Conservation (phyloP, 2,888 invertebrate species). For the Spisula solida region DNA sequence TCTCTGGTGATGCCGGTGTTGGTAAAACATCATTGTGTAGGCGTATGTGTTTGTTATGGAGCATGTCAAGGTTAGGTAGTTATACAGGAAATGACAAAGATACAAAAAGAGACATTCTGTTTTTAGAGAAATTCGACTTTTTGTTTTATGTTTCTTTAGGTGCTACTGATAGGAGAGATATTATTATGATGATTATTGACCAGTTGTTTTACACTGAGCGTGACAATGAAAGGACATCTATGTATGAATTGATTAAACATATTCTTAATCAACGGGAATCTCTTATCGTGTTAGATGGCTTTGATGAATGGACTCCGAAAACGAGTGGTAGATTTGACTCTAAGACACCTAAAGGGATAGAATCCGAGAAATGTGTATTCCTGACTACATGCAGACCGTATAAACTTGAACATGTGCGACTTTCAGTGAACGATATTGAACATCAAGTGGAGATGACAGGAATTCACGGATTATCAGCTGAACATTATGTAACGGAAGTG, state of each 20-base stretch:
- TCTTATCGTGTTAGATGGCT: background rate
- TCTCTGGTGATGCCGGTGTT: background rate
- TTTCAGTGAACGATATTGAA: background rate
- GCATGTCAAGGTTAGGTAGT: background rate
- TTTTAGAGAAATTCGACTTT: background rate
- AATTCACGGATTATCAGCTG: background rate
- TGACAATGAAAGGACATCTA: background rate
- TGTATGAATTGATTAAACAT: background rate
- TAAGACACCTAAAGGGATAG: background rate
- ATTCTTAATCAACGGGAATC: background rate
- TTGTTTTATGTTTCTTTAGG: background rate
- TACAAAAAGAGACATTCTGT: background rate
- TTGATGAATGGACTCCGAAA: background rate
- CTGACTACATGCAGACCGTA: background rate
- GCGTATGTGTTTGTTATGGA: constrained; percentile 8
- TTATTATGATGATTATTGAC: background rate
- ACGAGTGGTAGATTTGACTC: background rate
- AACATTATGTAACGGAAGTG: background rate
- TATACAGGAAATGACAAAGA: background rate
- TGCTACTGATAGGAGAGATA: background rate
- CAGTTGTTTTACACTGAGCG: background rate
- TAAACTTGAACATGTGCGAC: background rate
- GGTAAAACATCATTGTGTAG: background rate
- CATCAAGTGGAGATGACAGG: background rate
- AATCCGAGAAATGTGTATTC: background rate